A percentile compares a stretch with the other conserved stretches of the same genome.
phyloP scores from a whole-genome alignment of 1,140 invertebrate species.

The Drosophila ficusphila region DNA sequence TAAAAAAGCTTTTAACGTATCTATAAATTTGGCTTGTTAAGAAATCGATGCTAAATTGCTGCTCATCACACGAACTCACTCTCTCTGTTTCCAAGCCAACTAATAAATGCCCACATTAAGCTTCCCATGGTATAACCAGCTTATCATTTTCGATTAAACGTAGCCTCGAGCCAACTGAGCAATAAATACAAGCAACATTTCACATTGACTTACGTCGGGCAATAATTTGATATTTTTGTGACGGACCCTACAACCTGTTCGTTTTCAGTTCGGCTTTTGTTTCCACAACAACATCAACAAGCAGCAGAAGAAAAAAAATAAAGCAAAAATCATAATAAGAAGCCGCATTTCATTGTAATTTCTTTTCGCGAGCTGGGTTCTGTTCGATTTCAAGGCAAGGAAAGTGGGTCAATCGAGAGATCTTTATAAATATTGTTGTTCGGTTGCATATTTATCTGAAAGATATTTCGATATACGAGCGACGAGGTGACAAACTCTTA shows the following conservation, averaged over 20 bases:
- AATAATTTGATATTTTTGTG: slow-evolving; percentile 25
- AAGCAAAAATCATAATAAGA: slow-evolving; percentile 37
- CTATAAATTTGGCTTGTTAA: slow-evolving; percentile 3
- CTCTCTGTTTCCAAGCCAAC: not conserved
- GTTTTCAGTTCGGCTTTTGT: slow-evolving; percentile 26
- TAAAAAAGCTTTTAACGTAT: not conserved
- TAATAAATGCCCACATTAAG: not conserved
- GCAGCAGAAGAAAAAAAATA: not conserved
- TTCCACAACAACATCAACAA: slow-evolving; percentile 2
- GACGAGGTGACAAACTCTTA: slow-evolving; percentile 51
- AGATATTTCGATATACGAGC: slow-evolving; percentile 37
- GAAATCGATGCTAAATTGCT: not conserved
- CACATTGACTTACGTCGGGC: slow-evolving; percentile 22
- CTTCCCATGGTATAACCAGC: slow-evolving; percentile 1
- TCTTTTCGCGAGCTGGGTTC: slow-evolving; percentile 46
- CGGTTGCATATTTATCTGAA: slow-evolving; percentile 56
- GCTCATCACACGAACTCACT: not conserved
- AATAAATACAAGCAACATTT: slow-evolving; percentile 1
- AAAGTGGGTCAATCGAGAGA: slow-evolving; percentile 62
- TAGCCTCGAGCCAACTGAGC: slow-evolving; percentile 2
- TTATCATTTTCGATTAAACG: slow-evolving; percentile 8
- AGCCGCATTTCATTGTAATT: slow-evolving; percentile 47
- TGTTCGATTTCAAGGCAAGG: slow-evolving; percentile 29
- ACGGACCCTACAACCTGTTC: slow-evolving; percentile 47
- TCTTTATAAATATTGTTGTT: slow-evolving; percentile 47